Conservation (phyloP, 2,113 vertebrate genomes). For the Charadrius vociferus region DNA sequence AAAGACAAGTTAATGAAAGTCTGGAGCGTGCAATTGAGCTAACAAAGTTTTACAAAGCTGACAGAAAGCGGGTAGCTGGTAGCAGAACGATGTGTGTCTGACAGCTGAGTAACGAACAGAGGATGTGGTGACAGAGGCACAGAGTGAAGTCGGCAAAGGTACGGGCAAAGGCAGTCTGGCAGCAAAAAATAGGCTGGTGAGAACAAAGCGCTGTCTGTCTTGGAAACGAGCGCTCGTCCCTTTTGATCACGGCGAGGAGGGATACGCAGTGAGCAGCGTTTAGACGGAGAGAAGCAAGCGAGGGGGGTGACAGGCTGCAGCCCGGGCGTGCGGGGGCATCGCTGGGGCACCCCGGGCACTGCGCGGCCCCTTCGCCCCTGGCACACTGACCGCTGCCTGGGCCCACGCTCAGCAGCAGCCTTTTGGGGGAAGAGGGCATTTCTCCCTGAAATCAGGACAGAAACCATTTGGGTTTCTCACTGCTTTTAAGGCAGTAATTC, state of each 20-base stretch:
- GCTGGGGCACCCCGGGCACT: rapidly evolving
- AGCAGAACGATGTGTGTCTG: background rate
- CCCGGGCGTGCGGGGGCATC: rapidly evolving
- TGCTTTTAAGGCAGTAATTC: background rate
- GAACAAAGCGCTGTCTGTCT: conserved; percentile 17
- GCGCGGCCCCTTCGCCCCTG: rapidly evolving
- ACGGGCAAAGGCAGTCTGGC: conserved; percentile 1
- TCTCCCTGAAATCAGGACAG: background rate
- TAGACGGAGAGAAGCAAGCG: background rate
- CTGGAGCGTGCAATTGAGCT: conserved; percentile 6
- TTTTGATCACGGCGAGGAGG: conserved; percentile 52
- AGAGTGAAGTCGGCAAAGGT: background rate
- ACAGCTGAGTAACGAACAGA: background rate
- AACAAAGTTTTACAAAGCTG: conserved; percentile 14
- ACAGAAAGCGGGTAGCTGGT: conserved; percentile 26
- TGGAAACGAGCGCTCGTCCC: background rate
- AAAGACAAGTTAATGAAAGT: conserved; percentile 45
- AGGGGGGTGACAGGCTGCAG: background rate
- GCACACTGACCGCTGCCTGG: background rate
- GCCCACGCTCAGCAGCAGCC: background rate
- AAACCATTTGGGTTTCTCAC: background rate
- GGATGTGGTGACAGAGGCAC: background rate
- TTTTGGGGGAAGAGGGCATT: background rate
- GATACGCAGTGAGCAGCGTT: background rate
- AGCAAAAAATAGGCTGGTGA: conserved; percentile 18